These are phyloP conservation scores for Lamprologus tigripictilis DNA, from an alignment of 2,113 vertebrate genomes.

Conservation along the genomic window DNA sequence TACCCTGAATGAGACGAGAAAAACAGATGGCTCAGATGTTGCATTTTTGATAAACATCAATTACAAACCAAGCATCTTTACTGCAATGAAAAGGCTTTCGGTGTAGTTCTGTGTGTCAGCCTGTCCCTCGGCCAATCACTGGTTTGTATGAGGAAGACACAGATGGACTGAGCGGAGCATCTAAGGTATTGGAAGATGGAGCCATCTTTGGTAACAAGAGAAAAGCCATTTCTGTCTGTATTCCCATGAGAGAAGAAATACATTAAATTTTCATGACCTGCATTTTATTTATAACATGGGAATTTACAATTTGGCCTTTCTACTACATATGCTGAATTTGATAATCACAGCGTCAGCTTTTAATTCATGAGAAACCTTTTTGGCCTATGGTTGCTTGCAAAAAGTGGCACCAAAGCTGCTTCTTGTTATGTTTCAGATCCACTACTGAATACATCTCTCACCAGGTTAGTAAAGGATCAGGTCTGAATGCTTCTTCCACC, in stretches of 20 bases:
- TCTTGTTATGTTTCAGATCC: background rate
- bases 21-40: background rate
- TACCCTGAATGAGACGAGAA: background rate
- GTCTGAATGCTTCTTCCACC: background rate
- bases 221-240: background rate
- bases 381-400: background rate
- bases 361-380: background rate
- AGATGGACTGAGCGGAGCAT: background rate
- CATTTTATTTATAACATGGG: background rate
- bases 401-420: background rate
- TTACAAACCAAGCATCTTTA: background rate
- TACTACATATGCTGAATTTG: background rate
- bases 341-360: background rate
- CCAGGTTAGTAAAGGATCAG: background rate
- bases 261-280: background rate
- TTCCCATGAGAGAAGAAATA: background rate
- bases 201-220: background rate
- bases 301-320: background rate
- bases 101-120: background rate
- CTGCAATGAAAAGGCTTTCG: background rate
- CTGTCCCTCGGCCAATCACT: background rate
- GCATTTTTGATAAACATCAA: background rate
- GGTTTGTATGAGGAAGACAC: background rate
- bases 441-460: background rate
- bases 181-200: background rate